These are phyloP conservation scores for Microcebus ravelobensis DNA, from an alignment of 2,113 vertebrate genomes.

Conservation along the genomic window DNA sequence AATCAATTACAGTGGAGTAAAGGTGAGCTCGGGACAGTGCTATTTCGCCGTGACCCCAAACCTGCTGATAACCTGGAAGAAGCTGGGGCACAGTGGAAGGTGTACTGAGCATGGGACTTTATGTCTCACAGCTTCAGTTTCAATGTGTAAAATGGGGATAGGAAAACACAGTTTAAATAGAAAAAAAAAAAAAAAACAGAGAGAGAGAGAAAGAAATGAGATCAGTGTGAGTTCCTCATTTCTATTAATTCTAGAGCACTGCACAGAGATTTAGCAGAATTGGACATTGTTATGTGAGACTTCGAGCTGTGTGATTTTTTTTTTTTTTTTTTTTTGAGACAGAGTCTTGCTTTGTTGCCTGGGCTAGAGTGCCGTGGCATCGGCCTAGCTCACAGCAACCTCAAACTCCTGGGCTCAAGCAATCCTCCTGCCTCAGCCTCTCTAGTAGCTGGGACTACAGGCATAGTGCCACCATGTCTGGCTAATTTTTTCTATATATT, in stretches of 20 bases:
- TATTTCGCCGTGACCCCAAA: neutral
- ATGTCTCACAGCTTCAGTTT: neutral
- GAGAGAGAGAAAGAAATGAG: neutral
- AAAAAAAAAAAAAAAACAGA: neutral
- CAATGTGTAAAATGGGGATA: neutral
- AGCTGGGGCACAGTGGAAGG: neutral
- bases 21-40: neutral
- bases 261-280: neutral
- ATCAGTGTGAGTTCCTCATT: accelerated
- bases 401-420: no score
- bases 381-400: no score
- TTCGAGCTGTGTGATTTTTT: neutral
- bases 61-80: neutral
- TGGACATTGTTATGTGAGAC: neutral
- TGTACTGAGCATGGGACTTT: neutral
- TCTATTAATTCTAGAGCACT: neutral
- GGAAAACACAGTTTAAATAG: neutral
- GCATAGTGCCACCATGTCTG: no score
- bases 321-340: no score
- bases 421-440: no score
- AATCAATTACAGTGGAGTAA: neutral
- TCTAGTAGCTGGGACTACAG: no score
- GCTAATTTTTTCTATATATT: no score
- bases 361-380: no score
- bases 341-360: no score